A percentile compares a stretch with the other conserved stretches of the same genome.
phyloP scores from a whole-genome alignment of 2,888 invertebrate genomes.

The Pachycephus smyrnensis region DNA sequence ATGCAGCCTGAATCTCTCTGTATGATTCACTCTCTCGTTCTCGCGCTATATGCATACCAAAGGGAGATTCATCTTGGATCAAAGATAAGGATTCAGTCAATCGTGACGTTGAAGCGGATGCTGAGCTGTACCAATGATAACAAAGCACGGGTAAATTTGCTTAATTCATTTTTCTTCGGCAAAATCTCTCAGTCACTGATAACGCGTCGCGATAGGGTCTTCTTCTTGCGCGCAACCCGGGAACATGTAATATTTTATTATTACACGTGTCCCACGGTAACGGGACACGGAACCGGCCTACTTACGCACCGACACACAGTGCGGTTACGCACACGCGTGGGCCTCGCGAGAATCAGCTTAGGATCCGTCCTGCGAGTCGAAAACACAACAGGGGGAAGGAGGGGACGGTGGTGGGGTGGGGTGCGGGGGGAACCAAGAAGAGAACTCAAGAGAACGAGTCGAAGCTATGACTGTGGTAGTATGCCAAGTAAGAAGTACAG shows the following conservation, averaged over 20 bases:
- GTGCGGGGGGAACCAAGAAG: conserved; percentile 4
- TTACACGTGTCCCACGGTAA: conserved; percentile 54
- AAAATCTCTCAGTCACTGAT: background rate
- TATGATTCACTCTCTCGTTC: background rate
- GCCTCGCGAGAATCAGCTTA: conserved; percentile 30
- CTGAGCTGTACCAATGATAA: background rate
- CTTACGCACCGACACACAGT: conserved; percentile 46
- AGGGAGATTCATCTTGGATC: background rate
- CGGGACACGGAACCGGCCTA: conserved; percentile 57
- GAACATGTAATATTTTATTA: conserved; percentile 45
- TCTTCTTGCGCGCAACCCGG: background rate
- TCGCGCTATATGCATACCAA: background rate
- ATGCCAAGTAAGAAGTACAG: background rate
- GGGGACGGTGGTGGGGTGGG: background rate
- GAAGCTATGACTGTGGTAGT: background rate
- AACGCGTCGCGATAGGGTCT: background rate
- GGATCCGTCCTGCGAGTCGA: conserved; percentile 25
- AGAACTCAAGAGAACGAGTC: background rate
- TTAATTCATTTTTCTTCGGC: background rate
- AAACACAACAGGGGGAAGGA: background rate
- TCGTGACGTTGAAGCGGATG: background rate
- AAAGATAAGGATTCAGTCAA: background rate
- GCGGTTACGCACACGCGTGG: conserved; percentile 10
- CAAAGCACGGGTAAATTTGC: background rate
- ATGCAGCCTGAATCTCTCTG: background rate